Evolutionary conservation across 2,797 vertebrate species (phyloP), one percentile per base, ranked within the genome.

Genomic region (Ctenosaura bakeri): DNA sequence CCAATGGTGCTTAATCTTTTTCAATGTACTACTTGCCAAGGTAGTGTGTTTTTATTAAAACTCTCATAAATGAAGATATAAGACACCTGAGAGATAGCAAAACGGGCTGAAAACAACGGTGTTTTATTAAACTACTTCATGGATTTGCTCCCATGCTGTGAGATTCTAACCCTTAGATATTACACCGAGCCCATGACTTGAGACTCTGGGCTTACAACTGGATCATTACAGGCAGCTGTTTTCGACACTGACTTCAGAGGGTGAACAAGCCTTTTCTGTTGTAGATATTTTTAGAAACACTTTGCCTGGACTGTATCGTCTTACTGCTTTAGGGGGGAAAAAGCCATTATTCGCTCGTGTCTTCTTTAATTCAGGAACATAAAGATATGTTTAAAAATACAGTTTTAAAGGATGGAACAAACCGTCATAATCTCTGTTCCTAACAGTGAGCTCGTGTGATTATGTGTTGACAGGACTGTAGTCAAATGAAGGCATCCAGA

Each of bases 131-230:
- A 89, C 73, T 12, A 13, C 74, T n/a, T 52, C 64, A 80, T 52
- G 81, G 64, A 84, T 50, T 81, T 38, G 66, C 42, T 84, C 46
- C 35, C 52, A 20, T 7, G 35, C 85, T 73, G n/a, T 22, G 32
- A 73, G 74, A 91, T 73, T 89, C 90, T 94, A 89, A 90, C 91
- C 80, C 86, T 94, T 95, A 90, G 95, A 93, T 94, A 94, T 93
- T 95, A 94, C 76, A 94, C 92, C 93, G 90, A 93, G 93, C 92
- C 85, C 77, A 91, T 71, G 20, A n/a, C 20, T 76, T 16, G 71
- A 66, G 56, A n/a, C 5, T 22, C 1, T 6, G n/a, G 42, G 56
- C 38, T 78, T 86, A 54, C 26, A 22, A 86, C 77, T n/a, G 64
- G 66, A 54, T 90, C 77, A 73, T 90, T 85, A 54, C 29, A 42